Base-by-base conservation (phyloP, 1,140 invertebrate genomes). In the Sarcophaga peregrina region DNA sequence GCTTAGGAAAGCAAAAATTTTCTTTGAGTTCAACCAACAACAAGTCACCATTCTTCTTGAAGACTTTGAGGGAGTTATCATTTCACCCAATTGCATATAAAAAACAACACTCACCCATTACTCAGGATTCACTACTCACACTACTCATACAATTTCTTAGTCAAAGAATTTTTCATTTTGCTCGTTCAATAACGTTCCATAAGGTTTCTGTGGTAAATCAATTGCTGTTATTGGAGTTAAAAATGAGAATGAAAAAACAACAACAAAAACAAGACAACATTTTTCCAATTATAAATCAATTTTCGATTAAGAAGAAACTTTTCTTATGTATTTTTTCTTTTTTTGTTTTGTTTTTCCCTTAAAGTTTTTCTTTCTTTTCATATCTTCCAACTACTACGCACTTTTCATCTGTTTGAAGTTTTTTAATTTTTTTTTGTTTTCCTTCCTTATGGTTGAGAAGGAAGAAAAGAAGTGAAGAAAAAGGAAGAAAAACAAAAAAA, bases 301-400 rank as follows among this genome's bases (percentile, higher is more conserved):
- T 89, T 89, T 89, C 88, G 87, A 89, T 89, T 89, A 89, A 89
- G 88, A 89, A n/a, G n/a, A n/a, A n/a, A n/a, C n/a, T n/a, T n/a
- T n/a, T n/a, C n/a, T n/a, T n/a, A n/a, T n/a, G n/a, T n/a, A n/a
- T n/a, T n/a, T n/a, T 89, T 83, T 72, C 83, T 83, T 83, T 76
- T 81, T 50, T 73, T 81, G 68, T 73, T 82, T 74, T 74, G n/a
- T n/a, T n/a, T 72, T 15, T 75, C 5, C 46, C 45, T n/a, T n/a
- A n/a, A n/a, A 15, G 11, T 75, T 75, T 75, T 72, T 75, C 47
- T 76, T n/a, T n/a, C n/a, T n/a, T n/a, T n/a, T n/a, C 11, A 11
- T 75, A 75, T 76, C 48, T 78, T 78, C 20, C n/a, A n/a, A n/a
- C 20, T 50, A 20, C 46, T 50, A 78, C 75, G 75, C 75, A 78